A percentile compares a stretch with the other conserved stretches of the same genome.
Conservation (phyloP, 2,113 vertebrate species). For the Zosterops hypoxanthus region DNA sequence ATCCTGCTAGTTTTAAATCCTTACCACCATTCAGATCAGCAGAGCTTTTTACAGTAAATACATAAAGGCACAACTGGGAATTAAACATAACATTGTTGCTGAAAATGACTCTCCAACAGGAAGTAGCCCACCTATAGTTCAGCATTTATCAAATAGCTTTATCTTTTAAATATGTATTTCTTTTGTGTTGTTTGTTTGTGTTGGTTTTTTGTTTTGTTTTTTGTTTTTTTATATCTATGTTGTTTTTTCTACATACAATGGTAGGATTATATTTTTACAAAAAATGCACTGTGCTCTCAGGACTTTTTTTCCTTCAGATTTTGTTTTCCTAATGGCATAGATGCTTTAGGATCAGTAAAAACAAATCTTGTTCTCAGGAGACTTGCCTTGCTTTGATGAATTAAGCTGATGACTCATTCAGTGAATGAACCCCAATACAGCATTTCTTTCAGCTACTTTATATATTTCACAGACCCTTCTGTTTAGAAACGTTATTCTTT, state of each 20-base stretch:
- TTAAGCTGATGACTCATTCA: not conserved
- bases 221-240: not conserved
- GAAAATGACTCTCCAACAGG: not conserved
- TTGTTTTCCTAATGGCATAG: constrained; percentile 14
- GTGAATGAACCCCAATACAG: not conserved
- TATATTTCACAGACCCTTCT: not conserved
- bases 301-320: not conserved
- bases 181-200: not conserved
- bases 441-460: not conserved
- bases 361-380: not conserved
- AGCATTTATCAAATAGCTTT: not conserved
- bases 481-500: not conserved
- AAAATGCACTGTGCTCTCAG: not conserved
- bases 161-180: not conserved
- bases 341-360: constrained; percentile 19
- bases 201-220: no score
- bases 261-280: constrained; percentile 43
- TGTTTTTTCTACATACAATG: constrained; percentile 20
- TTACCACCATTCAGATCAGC: not conserved
- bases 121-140: not conserved
- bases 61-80: not conserved
- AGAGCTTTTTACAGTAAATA: not conserved
- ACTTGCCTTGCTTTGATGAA: not conserved
- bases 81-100: not conserved
- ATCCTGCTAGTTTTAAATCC: not conserved